A percentile compares a stretch with the other conserved stretches of the same genome.
Evolutionary conservation across 2,113 vertebrate genomes (phyloP).

Genomic region (Nycticebus coucang): DNA sequence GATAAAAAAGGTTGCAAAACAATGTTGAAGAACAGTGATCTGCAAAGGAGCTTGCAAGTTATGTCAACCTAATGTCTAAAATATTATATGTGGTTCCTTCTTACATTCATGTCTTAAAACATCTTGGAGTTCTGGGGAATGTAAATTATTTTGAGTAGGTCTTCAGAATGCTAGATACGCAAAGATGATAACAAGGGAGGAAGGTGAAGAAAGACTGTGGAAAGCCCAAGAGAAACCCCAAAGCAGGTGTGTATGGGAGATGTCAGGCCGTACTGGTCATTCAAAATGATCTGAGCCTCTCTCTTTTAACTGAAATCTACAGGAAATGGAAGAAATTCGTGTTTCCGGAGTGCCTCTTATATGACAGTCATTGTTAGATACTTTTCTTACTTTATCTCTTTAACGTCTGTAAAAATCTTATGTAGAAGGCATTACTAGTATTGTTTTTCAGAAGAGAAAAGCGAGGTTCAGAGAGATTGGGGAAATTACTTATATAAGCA

Average conservation of each 20-base stretch:
- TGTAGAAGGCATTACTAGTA: background rate
- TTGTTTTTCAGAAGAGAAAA: background rate
- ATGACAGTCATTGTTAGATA: background rate
- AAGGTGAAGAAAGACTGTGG: background rate
- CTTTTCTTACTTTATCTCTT: background rate
- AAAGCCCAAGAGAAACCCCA: background rate
- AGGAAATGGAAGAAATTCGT: background rate
- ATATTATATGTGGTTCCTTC: background rate
- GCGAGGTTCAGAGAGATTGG: background rate
- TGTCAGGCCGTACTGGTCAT: background rate
- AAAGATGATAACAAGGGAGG: background rate
- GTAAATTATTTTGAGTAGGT: background rate
- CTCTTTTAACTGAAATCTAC: background rate
- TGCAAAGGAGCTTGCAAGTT: constrained; percentile 20
- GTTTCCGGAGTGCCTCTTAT: background rate
- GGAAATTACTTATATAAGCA: background rate
- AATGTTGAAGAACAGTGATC: too few species aligned
- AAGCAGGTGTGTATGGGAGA: background rate
- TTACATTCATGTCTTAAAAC: too few species aligned
- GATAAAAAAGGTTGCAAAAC: too few species aligned
- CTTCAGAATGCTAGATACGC: background rate
- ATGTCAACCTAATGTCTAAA: constrained; percentile 25
- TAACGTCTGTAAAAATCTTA: background rate
- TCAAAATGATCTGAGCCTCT: background rate
- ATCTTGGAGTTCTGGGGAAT: background rate